phyloP scores from a whole-genome alignment of 2,113 vertebrate species.

The Ursus arctos region DNA sequence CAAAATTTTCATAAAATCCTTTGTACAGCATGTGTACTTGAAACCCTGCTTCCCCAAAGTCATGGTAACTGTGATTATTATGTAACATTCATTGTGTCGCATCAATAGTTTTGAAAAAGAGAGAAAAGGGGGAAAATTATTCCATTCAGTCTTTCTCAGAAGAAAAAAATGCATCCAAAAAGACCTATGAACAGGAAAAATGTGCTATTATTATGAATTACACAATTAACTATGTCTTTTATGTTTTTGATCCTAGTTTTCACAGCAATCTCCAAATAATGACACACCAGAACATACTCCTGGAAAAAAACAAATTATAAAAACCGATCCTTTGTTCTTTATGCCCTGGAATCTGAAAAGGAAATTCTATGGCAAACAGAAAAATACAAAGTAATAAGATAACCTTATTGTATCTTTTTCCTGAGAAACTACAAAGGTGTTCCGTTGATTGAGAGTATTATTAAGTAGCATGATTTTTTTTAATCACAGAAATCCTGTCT shows the following conservation, averaged over 20 bases:
- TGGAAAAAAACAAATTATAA: neutral
- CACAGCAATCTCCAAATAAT: neutral
- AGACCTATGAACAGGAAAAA: neutral
- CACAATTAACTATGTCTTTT: constrained; percentile 46
- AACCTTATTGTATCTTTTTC: constrained; percentile 40
- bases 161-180: constrained; percentile 20
- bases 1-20: constrained; percentile 34
- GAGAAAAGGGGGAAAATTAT: constrained; percentile 46
- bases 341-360: neutral
- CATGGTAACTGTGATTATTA: constrained; percentile 17
- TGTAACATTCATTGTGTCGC: neutral
- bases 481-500: neutral
- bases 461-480: neutral
- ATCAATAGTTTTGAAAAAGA: constrained; percentile 29
- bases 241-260: neutral
- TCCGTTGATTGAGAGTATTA: neutral
- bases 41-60: constrained; percentile 31
- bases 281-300: neutral
- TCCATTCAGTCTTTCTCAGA: constrained; percentile 43
- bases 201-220: constrained; percentile 29
- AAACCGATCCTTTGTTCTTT: constrained; percentile 25
- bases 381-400: neutral
- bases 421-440: neutral
- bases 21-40: neutral
- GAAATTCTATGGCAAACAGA: constrained; percentile 62